Base-by-base conservation (phyloP, 2,113 vertebrate genomes). In the Rissa tridactyla region DNA sequence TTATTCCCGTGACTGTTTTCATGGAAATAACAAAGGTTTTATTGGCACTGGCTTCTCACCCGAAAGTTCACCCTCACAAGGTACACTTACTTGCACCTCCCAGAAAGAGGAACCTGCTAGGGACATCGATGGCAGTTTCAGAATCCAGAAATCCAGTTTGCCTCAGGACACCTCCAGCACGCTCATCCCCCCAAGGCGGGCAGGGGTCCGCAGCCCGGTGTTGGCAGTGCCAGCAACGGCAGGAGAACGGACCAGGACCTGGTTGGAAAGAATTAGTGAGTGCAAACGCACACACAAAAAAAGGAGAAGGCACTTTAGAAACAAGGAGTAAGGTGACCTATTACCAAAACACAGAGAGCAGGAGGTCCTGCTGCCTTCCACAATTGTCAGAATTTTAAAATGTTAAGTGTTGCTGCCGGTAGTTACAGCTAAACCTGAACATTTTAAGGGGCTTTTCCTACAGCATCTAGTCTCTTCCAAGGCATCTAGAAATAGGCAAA, bases 161-260 rank as follows among this genome's bases (percentile, higher is more conserved):
- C 10, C 20, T 87, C 61, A 1, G 7, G 71, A 32, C 7, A 1
- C 38, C 38, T 83, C 72, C 58, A 83, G 14, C 10, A 0, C 1
- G 2, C 36, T 66, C 4, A 0, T 51, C 32, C 18, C 69, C 25
- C 54, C 51, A 58, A 21, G 7, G n/a, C 0, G 1, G 17, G 32
- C n/a, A 73, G n/a, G 14, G 7, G 1, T 8, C 44, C 23, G n/a
- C 54, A 83, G 36, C 15, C 23, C 3, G 0, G 15, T 8, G 40
- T 49, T 4, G 2, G 54, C 47, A 42, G 19, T 2, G 7, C 3
- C 68, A 27, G 23, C 32, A 30, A 17, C 5, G 5, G 12, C 58
- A 22, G 38, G 21, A 55, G 52, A 38, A 72, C 0, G 2, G 51
- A 60, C 22, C 26, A 44, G 46, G 32, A 54, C 15, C 15, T 15